These are phyloP conservation scores for Polietes domitor DNA, from an alignment of 2,888 invertebrate genomes.

Conservation along the genomic window DNA sequence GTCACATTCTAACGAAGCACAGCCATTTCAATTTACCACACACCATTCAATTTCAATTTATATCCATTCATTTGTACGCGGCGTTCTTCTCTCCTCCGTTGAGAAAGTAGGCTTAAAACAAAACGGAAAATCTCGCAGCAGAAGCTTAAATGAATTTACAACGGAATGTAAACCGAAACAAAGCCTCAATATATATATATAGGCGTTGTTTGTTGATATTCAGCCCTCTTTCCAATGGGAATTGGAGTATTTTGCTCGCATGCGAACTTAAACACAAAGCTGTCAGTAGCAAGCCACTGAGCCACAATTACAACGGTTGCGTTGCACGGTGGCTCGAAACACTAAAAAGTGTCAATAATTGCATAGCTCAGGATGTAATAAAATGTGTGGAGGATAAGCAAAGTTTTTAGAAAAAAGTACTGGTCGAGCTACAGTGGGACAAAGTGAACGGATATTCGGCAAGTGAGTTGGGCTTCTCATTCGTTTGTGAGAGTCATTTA, in stretches of 20 bases:
- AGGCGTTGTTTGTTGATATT: slow-evolving; percentile 4
- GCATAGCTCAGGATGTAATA: too few relatives aligned
- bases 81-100: slow-evolving; percentile 17
- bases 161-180: not conserved
- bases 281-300: not conserved
- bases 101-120: slow-evolving; percentile 12
- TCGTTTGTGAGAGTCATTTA: too few relatives aligned
- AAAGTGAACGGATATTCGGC: too few relatives aligned
- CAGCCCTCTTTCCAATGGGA: not conserved
- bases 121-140: slow-evolving; percentile 28
- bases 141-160: slow-evolving; percentile 46
- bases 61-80: slow-evolving; percentile 26
- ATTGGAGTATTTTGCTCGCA: slow-evolving; percentile 18
- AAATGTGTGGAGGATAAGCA: too few relatives aligned
- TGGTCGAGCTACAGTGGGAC: too few relatives aligned
- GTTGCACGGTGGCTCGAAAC: not conserved
- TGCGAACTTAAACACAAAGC: not conserved
- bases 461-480: too few relatives aligned
- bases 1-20: slow-evolving; percentile 62
- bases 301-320: not conserved
- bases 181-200: slow-evolving; percentile 25
- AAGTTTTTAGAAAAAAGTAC: too few relatives aligned
- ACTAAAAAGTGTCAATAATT: too few relatives aligned
- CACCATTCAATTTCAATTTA: slow-evolving; percentile 61
- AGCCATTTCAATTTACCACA: too few relatives aligned